A percentile compares a stretch with the other conserved stretches of the same genome.
Evolutionary conservation across 2,888 invertebrate genomes (phyloP).

Genomic region (Epinotia demarniana): DNA sequence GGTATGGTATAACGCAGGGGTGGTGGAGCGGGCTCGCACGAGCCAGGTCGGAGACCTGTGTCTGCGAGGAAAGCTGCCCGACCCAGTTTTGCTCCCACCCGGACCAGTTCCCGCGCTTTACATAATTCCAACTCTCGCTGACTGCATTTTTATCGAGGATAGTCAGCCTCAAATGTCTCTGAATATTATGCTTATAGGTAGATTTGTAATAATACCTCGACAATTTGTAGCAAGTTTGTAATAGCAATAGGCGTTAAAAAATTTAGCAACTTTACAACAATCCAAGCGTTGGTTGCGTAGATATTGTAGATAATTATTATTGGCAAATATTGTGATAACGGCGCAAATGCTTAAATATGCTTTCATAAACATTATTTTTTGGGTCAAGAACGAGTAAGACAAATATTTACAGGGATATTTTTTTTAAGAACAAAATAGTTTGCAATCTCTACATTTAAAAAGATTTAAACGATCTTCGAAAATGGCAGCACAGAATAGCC

Average conservation of each 20-base stretch:
- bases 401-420: not conserved
- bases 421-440: not conserved
- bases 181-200: not conserved
- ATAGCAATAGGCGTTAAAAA: not conserved
- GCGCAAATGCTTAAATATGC: not conserved
- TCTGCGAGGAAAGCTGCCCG: constrained; percentile 67
- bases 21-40: not conserved
- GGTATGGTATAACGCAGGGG: not conserved
- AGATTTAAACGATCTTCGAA: not conserved
- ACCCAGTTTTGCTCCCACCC: constrained; percentile 65
- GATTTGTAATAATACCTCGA: not conserved
- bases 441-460: not conserved
- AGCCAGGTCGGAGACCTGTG: constrained; percentile 53
- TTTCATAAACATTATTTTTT: not conserved
- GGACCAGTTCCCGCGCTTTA: constrained; percentile 59
- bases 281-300: constrained; percentile 4
- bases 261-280: not conserved
- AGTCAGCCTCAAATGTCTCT: not conserved
- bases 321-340: constrained; percentile 5
- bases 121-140: constrained; percentile 63
- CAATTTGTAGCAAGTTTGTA: not conserved
- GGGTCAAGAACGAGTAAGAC: not conserved
- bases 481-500: constrained; percentile 3
- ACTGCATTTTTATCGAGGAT: constrained; percentile 43
- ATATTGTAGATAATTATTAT: constrained; percentile 9